Base-by-base conservation (phyloP, 2,797 vertebrate genomes). In the Xenopus petersii region DNA sequence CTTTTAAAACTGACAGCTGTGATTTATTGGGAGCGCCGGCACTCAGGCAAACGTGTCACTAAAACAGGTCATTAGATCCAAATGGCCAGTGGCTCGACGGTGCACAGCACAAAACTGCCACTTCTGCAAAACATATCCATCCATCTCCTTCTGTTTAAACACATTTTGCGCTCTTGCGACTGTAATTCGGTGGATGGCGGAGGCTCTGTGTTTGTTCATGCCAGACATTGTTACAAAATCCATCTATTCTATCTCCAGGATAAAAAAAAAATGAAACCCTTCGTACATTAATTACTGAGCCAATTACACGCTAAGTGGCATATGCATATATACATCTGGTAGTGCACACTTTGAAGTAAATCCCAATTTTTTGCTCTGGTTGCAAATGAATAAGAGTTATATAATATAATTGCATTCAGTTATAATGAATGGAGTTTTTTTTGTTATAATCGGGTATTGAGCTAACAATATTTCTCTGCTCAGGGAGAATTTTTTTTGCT, bases 1-100 rank as follows among this genome's bases (percentile, higher is more conserved):
- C 36, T 61, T 59, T 73, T 42, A 56, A 16, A 78, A 78, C 16
- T 74, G 76, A 73, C 76, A 70, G 58, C 51, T n/a, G 10, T 78
- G 65, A 78, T 78, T 78, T 78, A 78, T 64, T 78, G 8, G 16
- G n/a, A 33, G 49, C 17, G 30, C 56, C 70, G 26, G 21, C 72
- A 49, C 51, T 56, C 33, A 71, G 47, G 71, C 68, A 9, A 69
- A 33, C 59, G 54, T 70, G 76, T 74, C 76, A 78, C 71, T 70
- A 65, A 46, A 74, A 58, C 26, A 49, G 54, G 71, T 42, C 58
- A 42, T 49, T 70, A 64, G 54, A 74, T 42, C 48, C 42, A 58
- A 69, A 69, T 69, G 55, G 42, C 54, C 48, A 62, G 54, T 49
- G 59, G 24, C 33, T 47, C 49, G 48, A 64, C 24, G 4, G 8